A percentile compares a stretch with the other conserved stretches of the same genome.
Conservation (phyloP, 2,888 invertebrate species). For the Ophonus ardosiacus region DNA sequence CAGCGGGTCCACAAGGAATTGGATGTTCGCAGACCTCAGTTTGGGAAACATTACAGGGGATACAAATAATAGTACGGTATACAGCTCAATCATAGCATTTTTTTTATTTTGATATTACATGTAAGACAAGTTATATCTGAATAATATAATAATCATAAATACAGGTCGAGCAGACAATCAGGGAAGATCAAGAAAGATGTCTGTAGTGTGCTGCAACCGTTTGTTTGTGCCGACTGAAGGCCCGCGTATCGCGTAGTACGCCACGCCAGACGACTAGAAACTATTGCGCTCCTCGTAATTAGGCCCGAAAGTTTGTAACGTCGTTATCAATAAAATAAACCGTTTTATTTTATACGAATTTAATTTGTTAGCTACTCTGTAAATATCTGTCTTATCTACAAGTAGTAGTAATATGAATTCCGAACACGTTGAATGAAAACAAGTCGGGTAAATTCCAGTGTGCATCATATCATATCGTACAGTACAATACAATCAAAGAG, state of each 20-base stretch:
- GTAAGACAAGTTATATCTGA: slow-evolving; percentile 73
- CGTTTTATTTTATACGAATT: slow-evolving; percentile 53
- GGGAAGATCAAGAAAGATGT: slow-evolving; percentile 74
- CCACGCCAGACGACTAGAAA: slow-evolving; percentile 70
- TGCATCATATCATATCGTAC: slow-evolving; percentile 66
- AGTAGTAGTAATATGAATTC: slow-evolving; percentile 62
- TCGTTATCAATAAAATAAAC: slow-evolving; percentile 45
- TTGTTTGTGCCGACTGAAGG: slow-evolving; percentile 66
- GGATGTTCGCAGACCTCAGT: too few species aligned
- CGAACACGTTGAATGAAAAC: slow-evolving; percentile 72
- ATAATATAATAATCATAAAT: slow-evolving; percentile 72
- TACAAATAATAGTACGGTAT: not conserved
- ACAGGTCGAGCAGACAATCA: slow-evolving; percentile 73
- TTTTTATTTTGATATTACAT: slow-evolving; percentile 74
- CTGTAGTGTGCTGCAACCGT: slow-evolving; percentile 71
- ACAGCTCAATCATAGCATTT: slow-evolving; percentile 70
- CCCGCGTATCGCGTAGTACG: slow-evolving; percentile 67
- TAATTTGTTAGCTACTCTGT: slow-evolving; percentile 46
- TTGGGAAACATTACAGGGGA: too few species aligned
- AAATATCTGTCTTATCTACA: slow-evolving; percentile 66
- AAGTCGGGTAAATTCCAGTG: slow-evolving; percentile 65
- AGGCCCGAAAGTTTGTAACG: slow-evolving; percentile 72
- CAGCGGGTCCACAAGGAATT: too few species aligned
- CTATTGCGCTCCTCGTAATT: slow-evolving; percentile 72
- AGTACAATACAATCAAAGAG: slow-evolving; percentile 43